Evolutionary conservation across 2,888 invertebrate genomes (phyloP).

Genomic region (Synanthedon vespiformis): DNA sequence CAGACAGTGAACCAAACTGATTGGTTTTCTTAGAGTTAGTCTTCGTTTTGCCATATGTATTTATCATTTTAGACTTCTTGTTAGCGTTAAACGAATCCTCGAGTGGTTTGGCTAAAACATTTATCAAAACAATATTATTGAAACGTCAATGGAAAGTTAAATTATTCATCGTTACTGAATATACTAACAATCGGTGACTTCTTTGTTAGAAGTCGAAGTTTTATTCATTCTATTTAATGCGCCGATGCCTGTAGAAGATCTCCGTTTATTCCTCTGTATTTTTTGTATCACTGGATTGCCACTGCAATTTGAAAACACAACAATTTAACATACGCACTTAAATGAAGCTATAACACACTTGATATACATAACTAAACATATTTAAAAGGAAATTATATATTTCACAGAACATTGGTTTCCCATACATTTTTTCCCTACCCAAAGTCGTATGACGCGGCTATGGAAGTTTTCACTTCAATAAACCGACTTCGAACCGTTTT

Average conservation of each 20-base stretch:
- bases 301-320: constrained; percentile 12
- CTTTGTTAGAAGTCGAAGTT: constrained; percentile 23
- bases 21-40: constrained; percentile 24
- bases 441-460: too few relatives aligned
- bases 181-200: constrained; percentile 28
- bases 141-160: too few relatives aligned
- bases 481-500: too few relatives aligned
- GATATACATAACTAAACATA: too few relatives aligned
- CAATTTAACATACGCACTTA: too few relatives aligned
- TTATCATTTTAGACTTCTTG: constrained; percentile 49
- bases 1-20: constrained; percentile 47
- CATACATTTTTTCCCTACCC: too few relatives aligned
- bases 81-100: constrained; percentile 34
- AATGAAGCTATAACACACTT: too few relatives aligned
- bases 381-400: too few relatives aligned
- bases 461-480: too few relatives aligned
- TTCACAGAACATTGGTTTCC: too few relatives aligned
- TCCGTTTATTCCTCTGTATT: constrained; percentile 38
- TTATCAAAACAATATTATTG: neutral
- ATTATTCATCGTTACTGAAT: constrained; percentile 3
- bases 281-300: constrained; percentile 49
- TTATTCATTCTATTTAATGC: constrained; percentile 43
- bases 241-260: constrained; percentile 35
- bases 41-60: constrained; percentile 42
- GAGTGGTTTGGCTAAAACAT: constrained; percentile 27